Base-by-base conservation (phyloP, 2,113 vertebrate genomes). In the Pseudopodoces humilis region DNA sequence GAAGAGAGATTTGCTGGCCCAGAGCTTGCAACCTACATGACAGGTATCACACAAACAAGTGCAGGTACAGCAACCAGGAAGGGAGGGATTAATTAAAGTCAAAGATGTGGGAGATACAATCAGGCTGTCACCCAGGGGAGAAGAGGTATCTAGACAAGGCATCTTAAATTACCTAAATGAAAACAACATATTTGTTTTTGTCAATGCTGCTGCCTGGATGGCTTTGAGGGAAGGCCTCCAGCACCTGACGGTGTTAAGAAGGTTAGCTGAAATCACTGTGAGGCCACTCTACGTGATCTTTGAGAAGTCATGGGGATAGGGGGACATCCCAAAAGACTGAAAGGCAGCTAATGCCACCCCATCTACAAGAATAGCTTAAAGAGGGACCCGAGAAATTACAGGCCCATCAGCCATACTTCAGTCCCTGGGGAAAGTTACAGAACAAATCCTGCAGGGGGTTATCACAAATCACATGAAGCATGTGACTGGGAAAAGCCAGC, bases 21-120 rank as follows among this genome's bases (percentile, higher is more conserved):
- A 76, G 67, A 90, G 58, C n/a, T 49, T 58, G 64, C 72, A 92
- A 81, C 30, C 35, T 62, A 55, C 37, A 52, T 13, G 39, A 67
- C 1, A 5, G 78, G 14, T 4, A 2, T 21, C 55, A 68, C 33
- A 86, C 47, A 95, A 95, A 94, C 86, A 92, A 82, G 62, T 56
- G 56, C 67, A 90, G 83, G 64, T 63, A 80, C 0, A 88, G 80
- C 65, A 92, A n/a, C 60, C 95, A 97, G 95, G 95, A 95, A 97
- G 88, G 94, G 95, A 95, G 94, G 95, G 94, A 96, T 91, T 92
- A 92, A 94, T 95, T 88, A 89, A 93, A 96, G 91, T 89, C 83
- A 76, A 68, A 88, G 91, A 80, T 68, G 68, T 1, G 1, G 76
- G 60, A 93, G 92, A 97, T 96, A 94, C 69, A 60, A 95, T 95